phyloP scores from a whole-genome alignment of 2,797 vertebrate genomes.

The Corythornis leucogaster region DNA sequence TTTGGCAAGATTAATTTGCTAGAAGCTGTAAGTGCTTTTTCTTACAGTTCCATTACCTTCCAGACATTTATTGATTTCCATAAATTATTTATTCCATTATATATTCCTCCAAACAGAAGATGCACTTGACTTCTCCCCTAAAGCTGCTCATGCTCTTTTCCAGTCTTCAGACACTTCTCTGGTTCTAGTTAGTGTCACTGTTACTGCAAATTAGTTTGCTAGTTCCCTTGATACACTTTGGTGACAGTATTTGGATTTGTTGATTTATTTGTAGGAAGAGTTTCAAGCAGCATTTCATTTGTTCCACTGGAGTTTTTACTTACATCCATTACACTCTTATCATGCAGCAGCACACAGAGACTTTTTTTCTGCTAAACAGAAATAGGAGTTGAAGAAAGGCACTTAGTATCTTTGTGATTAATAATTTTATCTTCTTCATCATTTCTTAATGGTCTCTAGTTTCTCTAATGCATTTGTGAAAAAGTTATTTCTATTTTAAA shows the following conservation, averaged over 20 bases:
- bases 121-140: conserved; percentile 9
- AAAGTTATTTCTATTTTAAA: conserved; percentile 25
- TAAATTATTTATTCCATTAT: conserved; percentile 49
- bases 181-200: not conserved
- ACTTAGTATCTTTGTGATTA: conserved; percentile 34
- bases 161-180: not conserved
- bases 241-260: not conserved
- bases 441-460: conserved; percentile 31
- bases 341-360: not conserved
- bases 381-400: conserved; percentile 7
- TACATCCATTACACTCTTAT: conserved; percentile 1
- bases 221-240: not conserved
- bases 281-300: not conserved
- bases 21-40: conserved; percentile 45
- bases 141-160: not conserved
- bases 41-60: conserved; percentile 34
- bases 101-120: conserved; percentile 10
- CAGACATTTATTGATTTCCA: conserved; percentile 51
- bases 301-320: not conserved
- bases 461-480: conserved; percentile 24
- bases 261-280: conserved; percentile 22
- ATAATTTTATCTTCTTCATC: conserved; percentile 42
- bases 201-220: conserved; percentile 25
- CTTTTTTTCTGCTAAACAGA: conserved; percentile 9
- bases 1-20: conserved; percentile 23